A percentile compares a stretch with the other conserved stretches of the same genome.
phyloP scores from a whole-genome alignment of 1,140 invertebrate genomes.

The Berghia stephanieae region DNA sequence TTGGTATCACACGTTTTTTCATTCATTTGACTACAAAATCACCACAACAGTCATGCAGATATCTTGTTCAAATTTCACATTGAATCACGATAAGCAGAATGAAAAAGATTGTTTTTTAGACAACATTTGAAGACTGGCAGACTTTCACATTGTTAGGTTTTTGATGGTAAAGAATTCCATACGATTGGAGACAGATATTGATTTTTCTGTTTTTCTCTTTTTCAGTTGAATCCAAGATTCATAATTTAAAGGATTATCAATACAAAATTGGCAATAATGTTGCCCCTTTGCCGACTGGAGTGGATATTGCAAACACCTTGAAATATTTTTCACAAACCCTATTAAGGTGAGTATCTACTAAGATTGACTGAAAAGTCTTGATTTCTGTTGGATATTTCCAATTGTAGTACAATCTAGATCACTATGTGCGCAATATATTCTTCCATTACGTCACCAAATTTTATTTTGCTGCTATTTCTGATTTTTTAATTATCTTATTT shows the following conservation, averaged over 20 bases:
- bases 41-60: too few species aligned
- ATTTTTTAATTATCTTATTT: too few species aligned
- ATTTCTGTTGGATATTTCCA: background rate
- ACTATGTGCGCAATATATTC: too few species aligned
- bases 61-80: too few species aligned
- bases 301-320: slow-evolving; percentile 95
- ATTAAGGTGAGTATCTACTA: slow-evolving; percentile 77
- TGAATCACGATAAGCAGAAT: too few species aligned
- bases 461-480: too few species aligned
- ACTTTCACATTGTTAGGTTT: background rate
- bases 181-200: background rate
- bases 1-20: background rate
- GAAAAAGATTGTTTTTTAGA: too few species aligned
- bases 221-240: slow-evolving; percentile 95
- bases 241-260: slow-evolving; percentile 95
- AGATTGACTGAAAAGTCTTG: background rate
- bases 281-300: slow-evolving; percentile 89
- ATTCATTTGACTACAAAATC: background rate
- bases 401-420: too few species aligned
- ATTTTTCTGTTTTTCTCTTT: slow-evolving; percentile 25
- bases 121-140: background rate
- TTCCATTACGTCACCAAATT: too few species aligned
- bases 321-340: slow-evolving; percentile 98
- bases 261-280: slow-evolving; percentile 89
- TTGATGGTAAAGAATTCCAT: background rate